Evolutionary conservation across 2,888 invertebrate species (phyloP).

Genomic region (Zygothrica quintamaculata): DNA sequence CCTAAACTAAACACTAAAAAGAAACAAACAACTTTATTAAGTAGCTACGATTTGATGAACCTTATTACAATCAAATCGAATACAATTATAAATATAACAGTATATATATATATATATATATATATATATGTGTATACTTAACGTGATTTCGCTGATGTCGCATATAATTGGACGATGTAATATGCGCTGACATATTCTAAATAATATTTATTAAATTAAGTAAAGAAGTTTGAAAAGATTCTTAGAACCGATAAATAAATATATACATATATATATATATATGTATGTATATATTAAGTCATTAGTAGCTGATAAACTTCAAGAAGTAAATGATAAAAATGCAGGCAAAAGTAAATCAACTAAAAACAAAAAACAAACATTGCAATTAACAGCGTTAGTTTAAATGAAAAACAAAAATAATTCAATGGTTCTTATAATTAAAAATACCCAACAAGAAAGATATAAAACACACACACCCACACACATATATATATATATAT

Average conservation of each 20-base stretch:
- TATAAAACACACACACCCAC: slow-evolving; percentile 21
- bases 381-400: not conserved
- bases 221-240: slow-evolving; percentile 51
- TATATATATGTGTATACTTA: slow-evolving; percentile 38
- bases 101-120: slow-evolving; percentile 5
- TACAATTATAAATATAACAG: slow-evolving; percentile 11
- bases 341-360: slow-evolving; percentile 10
- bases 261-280: slow-evolving; percentile 24
- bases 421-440: slow-evolving; percentile 45
- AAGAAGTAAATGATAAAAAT: slow-evolving; percentile 7
- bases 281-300: slow-evolving; percentile 47
- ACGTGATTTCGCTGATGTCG: slow-evolving; percentile 58
- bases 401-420: slow-evolving; percentile 38
- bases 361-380: slow-evolving; percentile 15
- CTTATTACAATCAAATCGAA: slow-evolving; percentile 38
- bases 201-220: slow-evolving; percentile 38
- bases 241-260: slow-evolving; percentile 13
- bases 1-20: too few relatives aligned
- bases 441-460: not conserved
- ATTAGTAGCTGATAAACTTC: slow-evolving; percentile 60
- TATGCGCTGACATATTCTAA: slow-evolving; percentile 48
- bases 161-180: slow-evolving; percentile 23
- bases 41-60: slow-evolving; percentile 33
- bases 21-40: too few relatives aligned
- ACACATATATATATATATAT: slow-evolving; percentile 21